Evolutionary conservation across 1,140 invertebrate genomes (phyloP).

Genomic region (Dreissena rostriformis): DNA sequence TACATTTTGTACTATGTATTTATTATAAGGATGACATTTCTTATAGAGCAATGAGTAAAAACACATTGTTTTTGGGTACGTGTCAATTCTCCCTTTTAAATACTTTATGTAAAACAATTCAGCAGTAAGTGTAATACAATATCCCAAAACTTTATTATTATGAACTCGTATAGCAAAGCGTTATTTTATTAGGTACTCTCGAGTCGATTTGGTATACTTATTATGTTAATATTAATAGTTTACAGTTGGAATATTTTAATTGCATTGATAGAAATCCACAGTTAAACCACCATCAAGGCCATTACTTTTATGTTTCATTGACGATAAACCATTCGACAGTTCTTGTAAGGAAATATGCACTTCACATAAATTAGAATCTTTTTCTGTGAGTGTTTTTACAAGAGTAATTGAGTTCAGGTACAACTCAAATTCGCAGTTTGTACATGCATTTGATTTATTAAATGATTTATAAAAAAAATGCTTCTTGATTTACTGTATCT

Average conservation of each 20-base stretch:
- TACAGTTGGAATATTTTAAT: too few species aligned
- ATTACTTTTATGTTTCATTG: constrained; percentile 2
- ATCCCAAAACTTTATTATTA: constrained; percentile 7
- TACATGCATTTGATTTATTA: neutral
- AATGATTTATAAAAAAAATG: constrained; percentile 4
- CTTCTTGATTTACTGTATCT: neutral
- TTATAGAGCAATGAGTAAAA: constrained; percentile 30
- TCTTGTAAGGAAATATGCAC: constrained; percentile 14
- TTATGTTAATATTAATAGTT: too few species aligned
- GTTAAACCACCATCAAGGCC: constrained; percentile 13
- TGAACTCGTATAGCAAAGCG: too few species aligned
- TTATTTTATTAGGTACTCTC: too few species aligned
- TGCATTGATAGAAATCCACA: constrained; percentile 8
- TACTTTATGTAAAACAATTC: constrained; percentile 5
- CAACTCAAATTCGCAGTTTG: neutral
- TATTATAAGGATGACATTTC: constrained; percentile 26
- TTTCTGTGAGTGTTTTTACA: neutral
- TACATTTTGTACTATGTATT: constrained; percentile 45
- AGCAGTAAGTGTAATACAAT: constrained; percentile 10
- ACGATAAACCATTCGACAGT: neutral
- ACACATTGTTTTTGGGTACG: constrained; percentile 19
- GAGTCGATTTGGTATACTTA: too few species aligned
- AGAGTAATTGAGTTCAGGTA: neutral
- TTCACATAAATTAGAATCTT: neutral
- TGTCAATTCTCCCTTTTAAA: constrained; percentile 17